Base-by-base conservation (phyloP, 2,797 vertebrate species). In the Mus caroli region DNA sequence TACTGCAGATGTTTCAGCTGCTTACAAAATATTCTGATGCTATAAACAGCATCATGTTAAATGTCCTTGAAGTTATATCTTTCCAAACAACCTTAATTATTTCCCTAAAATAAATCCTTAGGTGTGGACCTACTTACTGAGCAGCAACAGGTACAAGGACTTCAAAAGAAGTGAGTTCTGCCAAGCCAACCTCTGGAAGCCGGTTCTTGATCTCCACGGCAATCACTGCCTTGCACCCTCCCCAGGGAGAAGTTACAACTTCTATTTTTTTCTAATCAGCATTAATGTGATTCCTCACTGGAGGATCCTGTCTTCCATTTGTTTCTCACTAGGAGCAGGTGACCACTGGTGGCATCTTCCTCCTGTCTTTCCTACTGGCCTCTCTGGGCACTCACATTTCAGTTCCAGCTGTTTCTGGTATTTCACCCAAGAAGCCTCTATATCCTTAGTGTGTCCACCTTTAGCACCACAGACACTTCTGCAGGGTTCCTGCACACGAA, bases 61-160 rank as follows among this genome's bases (percentile, higher is more conserved):
- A 60, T 73, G 91, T 50, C 76, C 84, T 46, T 52, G 78, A 90
- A 85, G 83, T 50, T 58, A 64, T 60, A 88, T 37, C 46, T 92
- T 82, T 37, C 37, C 34, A 89, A 94, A 78, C 43, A 69, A 40
- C 43, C 67, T 91, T 80, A 90, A 88, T 80, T 56, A 93, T 84
- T 94, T 96, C n/a, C 83, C 91, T n/a, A 50, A 80, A 34, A 85
- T n/a, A 88, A 89, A 87, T 93, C 22, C 46, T 88, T 43, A 85
- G 64, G 60, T 46, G 78, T 31, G 71, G 58, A 94, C 94, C n/a
- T 77, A 7, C 58, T 2, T 24, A 50, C 54, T 90, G 80, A 89
- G 52, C 91, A 89, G 52, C 91, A 84, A 75, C 58, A 93, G 85
- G 84, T 82, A 77, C 3, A 20, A 93, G 92, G 71, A 84, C 87